These are phyloP conservation scores for Tenualosa ilisha DNA, from an alignment of 2,797 vertebrate species.

Conservation along the genomic window DNA sequence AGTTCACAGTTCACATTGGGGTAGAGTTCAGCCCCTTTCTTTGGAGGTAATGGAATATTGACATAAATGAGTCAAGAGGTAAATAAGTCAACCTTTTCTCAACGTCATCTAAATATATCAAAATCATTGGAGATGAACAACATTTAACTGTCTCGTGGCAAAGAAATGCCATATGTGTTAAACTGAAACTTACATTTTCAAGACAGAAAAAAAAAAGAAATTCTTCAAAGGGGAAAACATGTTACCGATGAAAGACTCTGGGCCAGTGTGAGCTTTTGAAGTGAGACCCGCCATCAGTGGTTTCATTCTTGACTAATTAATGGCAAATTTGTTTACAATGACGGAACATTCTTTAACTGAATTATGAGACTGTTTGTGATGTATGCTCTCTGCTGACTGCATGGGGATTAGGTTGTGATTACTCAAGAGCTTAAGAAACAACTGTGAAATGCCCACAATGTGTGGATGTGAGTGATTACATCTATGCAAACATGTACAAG, in stretches of 20 bases:
- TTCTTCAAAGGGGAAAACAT: constrained; percentile 7
- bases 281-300: background rate
- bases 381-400: background rate
- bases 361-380: constrained; percentile 19
- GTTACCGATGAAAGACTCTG: constrained; percentile 10
- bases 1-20: no score
- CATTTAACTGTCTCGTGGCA: background rate
- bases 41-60: no score
- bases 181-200: background rate
- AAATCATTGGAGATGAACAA: background rate
- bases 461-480: background rate
- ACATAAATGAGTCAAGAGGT: no score
- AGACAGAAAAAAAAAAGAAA: background rate
- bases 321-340: constrained; percentile 18
- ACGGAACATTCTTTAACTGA: constrained; percentile 18
- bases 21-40: no score
- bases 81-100: no score
- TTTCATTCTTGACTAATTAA: constrained; percentile 2
- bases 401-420: constrained; percentile 8
- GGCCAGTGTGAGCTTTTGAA: constrained; percentile 9
- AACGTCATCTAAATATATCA: background rate
- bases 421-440: constrained; percentile 15
- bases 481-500: background rate
- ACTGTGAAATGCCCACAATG: background rate
- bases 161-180: background rate